Conservation (phyloP, 1,140 invertebrate species). For the Ceratina japonica region DNA sequence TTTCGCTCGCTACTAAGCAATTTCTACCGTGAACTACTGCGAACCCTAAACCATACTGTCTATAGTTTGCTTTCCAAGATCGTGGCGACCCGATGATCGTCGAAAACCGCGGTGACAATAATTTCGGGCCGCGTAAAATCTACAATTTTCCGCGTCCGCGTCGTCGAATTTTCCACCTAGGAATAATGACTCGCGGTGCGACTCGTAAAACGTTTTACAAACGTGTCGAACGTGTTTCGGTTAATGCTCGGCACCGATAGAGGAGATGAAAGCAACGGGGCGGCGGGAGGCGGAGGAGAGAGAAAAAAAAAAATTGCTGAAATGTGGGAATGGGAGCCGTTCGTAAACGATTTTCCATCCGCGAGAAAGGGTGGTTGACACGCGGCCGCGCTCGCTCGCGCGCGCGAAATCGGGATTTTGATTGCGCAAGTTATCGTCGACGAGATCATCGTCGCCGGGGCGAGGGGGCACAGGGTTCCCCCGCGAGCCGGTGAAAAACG, state of each 20-base stretch:
- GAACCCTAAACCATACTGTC: too few species aligned
- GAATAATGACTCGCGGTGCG: conserved; percentile 20
- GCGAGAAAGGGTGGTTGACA: neutral
- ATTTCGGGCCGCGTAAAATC: neutral
- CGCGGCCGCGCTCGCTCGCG: neutral
- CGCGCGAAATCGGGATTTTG: conserved; percentile 26
- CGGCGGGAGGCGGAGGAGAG: neutral
- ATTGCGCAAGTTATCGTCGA: conserved; percentile 47
- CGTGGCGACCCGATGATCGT: neutral
- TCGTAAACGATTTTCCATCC: conserved; percentile 12
- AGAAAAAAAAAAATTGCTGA: neutral
- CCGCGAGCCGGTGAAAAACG: conserved; percentile 24
- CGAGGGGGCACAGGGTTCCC: conserved; percentile 4
- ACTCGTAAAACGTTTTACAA: conserved; percentile 17
- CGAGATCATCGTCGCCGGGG: conserved; percentile 37
- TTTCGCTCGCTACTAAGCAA: too few species aligned
- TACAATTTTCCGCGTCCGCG: neutral
- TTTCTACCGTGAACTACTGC: too few species aligned
- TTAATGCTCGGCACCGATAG: neutral
- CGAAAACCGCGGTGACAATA: neutral
- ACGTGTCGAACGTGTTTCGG: conserved; percentile 4
- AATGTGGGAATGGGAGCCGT: neutral
- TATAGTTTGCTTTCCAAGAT: neutral
- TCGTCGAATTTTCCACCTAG: neutral
- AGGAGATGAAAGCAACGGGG: neutral